Conservation (phyloP, 2,888 invertebrate species). For the Caenorhabditis sp. region DNA sequence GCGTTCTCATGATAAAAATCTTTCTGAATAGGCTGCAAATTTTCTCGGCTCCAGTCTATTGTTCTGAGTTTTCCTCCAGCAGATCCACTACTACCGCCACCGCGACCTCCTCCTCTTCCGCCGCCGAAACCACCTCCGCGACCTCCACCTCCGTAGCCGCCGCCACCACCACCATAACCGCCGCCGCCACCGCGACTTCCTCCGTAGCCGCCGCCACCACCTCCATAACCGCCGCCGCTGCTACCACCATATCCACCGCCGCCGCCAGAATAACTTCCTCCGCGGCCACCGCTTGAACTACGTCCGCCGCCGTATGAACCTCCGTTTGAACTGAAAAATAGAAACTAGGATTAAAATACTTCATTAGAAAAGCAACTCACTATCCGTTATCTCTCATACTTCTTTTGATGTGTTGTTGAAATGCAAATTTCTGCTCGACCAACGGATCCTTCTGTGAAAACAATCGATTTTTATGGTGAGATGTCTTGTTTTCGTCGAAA, state of each 20-base stretch:
- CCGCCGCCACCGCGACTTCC: conserved; percentile 21
- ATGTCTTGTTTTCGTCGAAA: conserved; percentile 35
- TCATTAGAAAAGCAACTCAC: conserved; percentile 30
- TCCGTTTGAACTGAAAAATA: conserved; percentile 17
- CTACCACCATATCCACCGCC: conserved; percentile 31
- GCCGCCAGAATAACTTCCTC: conserved; percentile 26
- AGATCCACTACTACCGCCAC: conserved; percentile 32
- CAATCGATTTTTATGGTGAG: conserved; percentile 34
- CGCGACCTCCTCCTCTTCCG: conserved; percentile 36
- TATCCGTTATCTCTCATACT: conserved; percentile 52
- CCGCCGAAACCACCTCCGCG: conserved; percentile 46
- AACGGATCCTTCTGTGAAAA: conserved; percentile 35
- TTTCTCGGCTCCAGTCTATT: conserved; percentile 56
- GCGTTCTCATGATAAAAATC: conserved; percentile 63
- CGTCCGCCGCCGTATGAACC: conserved; percentile 18
- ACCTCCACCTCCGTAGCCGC: conserved; percentile 27
- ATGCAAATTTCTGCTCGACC: conserved; percentile 42
- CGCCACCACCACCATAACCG: conserved; percentile 29
- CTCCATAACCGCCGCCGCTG: conserved; percentile 35
- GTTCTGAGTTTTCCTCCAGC: conserved; percentile 55
- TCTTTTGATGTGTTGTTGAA: conserved; percentile 39
- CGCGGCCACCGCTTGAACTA: conserved; percentile 14
- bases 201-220: conserved; percentile 31
- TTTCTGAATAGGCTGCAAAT: conserved; percentile 56
- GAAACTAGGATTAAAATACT: background rate